These are phyloP conservation scores for Dicentrarchus labrax DNA, from an alignment of 2,113 vertebrate genomes.

Conservation along the genomic window DNA sequence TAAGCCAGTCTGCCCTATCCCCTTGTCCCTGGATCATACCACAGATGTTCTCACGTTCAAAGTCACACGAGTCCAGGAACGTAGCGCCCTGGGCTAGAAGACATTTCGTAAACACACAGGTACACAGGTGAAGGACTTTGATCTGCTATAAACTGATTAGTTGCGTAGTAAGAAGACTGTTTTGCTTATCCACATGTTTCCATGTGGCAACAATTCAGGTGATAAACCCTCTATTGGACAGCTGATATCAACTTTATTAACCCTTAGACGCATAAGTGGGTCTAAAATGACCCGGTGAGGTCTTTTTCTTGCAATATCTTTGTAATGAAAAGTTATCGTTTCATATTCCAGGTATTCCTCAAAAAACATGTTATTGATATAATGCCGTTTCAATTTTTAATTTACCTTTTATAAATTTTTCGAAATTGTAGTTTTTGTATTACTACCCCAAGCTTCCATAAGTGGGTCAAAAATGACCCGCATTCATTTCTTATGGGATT, in stretches of 20 bases:
- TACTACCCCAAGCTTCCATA: too few species aligned
- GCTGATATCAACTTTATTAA: background rate
- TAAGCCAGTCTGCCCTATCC: slow-evolving; percentile 85
- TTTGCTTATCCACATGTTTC: slow-evolving; percentile 11
- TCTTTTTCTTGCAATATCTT: too few species aligned
- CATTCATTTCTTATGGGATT: too few species aligned
- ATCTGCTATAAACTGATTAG: slow-evolving; percentile 44
- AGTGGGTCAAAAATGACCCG: too few species aligned
- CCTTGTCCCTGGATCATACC: slow-evolving; percentile 92
- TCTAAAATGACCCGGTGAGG: too few species aligned
- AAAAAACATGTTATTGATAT: too few species aligned
- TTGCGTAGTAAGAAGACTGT: background rate
- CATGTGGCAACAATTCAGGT: background rate
- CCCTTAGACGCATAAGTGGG: too few species aligned
- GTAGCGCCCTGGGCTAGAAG: slow-evolving; percentile 86
- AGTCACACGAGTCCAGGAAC: slow-evolving; percentile 93
- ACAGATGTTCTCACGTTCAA: slow-evolving; percentile 93
- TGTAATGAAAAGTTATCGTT: too few species aligned
- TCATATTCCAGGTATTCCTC: too few species aligned
- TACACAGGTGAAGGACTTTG: slow-evolving; percentile 53
- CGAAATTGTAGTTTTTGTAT: too few species aligned
- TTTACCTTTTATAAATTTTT: too few species aligned
- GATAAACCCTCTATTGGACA: background rate
- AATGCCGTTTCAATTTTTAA: too few species aligned
- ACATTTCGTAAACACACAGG: slow-evolving; percentile 21